These are phyloP conservation scores for Drosophila busckii DNA, from an alignment of 1,140 invertebrate genomes.

Conservation along the genomic window DNA sequence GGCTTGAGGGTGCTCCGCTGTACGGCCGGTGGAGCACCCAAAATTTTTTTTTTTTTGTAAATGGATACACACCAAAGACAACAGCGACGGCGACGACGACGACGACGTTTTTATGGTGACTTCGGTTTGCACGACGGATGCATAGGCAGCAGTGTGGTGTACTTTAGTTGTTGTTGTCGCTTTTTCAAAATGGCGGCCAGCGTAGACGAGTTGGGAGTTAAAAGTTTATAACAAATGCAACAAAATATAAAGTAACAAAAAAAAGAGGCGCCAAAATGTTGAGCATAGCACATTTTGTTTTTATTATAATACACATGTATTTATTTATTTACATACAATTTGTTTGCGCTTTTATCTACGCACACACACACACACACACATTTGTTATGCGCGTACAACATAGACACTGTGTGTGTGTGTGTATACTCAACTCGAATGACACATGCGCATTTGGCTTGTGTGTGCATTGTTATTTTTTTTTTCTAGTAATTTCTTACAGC, in stretches of 20 bases:
- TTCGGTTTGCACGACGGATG: conserved; percentile 52
- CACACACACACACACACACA: too few species aligned
- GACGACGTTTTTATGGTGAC: conserved; percentile 40
- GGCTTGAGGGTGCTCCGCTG: conserved; percentile 21
- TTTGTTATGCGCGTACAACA: too few species aligned
- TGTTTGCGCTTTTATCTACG: too few species aligned
- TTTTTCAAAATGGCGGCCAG: conserved; percentile 61
- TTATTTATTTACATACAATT: too few species aligned
- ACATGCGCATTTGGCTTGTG: too few species aligned
- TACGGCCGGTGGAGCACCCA: conserved; percentile 48
- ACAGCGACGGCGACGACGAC: conserved; percentile 18
- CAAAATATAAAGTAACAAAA: neutral
- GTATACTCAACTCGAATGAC: too few species aligned
- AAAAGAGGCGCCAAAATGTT: neutral
- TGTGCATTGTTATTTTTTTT: too few species aligned
- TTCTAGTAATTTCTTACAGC: too few species aligned
- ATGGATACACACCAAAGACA: conserved; percentile 57
- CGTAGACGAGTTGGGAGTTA: conserved; percentile 27
- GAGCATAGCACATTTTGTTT: neutral
- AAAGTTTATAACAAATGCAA: conserved; percentile 22
- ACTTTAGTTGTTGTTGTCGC: conserved; percentile 41
- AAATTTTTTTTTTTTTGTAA: conserved; percentile 28
- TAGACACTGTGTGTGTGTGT: too few species aligned
- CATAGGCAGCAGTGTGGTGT: conserved; percentile 43
- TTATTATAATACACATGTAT: too few species aligned